A percentile compares a stretch with the other conserved stretches of the same genome.
Evolutionary conservation across 2,797 vertebrate genomes (phyloP).

Genomic region (Coreius guichenoti): DNA sequence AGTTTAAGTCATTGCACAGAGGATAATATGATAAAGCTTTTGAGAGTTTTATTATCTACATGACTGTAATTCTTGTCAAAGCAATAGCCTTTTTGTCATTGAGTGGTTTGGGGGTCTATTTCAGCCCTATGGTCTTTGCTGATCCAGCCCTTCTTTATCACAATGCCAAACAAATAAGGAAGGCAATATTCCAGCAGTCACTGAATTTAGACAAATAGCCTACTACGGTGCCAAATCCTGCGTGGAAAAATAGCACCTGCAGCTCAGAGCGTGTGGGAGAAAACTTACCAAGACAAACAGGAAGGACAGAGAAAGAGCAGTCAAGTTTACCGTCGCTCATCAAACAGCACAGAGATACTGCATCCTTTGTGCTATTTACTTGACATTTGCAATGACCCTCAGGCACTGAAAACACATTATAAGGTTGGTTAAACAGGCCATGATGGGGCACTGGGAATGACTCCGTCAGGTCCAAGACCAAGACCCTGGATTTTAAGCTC

Average conservation of each 20-base stretch:
- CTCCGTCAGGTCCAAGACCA: background rate
- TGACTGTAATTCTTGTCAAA: conserved; percentile 9
- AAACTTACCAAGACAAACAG: conserved; percentile 31
- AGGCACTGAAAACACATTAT: background rate
- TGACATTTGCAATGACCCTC: conserved; percentile 21
- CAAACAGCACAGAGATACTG: background rate
- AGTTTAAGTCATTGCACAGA: background rate
- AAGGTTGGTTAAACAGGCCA: background rate
- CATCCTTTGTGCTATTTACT: background rate
- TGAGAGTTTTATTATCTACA: background rate
- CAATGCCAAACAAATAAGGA: conserved; percentile 37
- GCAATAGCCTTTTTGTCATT: background rate
- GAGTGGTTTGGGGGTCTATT: background rate
- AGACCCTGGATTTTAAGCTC: conserved; percentile 32
- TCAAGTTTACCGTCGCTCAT: conserved; percentile 5
- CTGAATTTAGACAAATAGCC: conserved; percentile 42
- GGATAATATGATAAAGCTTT: background rate
- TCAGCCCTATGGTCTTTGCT: background rate
- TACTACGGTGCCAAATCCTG: conserved; percentile 8
- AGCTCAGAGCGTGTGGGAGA: conserved; percentile 7
- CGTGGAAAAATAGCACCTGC: conserved; percentile 42
- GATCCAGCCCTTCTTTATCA: conserved; percentile 18
- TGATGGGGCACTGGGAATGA: background rate
- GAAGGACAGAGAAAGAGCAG: conserved; percentile 16
- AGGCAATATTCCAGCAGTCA: conserved; percentile 37